Percentiles rank a stretch among this genome's conserved stretches.
These are phyloP conservation scores for Flexamia atlantica DNA, from an alignment of 2,888 invertebrate genomes.

Conservation along the genomic window DNA sequence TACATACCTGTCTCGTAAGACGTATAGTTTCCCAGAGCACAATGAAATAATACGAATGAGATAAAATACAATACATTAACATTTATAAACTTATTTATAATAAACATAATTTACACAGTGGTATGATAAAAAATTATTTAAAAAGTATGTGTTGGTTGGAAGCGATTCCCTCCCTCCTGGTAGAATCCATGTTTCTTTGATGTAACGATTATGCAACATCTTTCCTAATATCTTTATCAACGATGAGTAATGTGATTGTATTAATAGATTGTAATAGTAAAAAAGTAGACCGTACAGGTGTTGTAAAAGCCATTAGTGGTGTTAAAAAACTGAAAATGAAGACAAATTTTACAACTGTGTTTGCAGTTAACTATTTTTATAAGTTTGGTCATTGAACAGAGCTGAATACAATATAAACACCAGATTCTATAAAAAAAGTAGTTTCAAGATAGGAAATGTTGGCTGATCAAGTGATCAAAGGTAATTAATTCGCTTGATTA, in stretches of 20 bases:
- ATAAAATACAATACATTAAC: neutral
- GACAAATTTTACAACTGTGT: too few species aligned
- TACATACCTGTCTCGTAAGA: neutral
- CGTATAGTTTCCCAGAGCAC: neutral
- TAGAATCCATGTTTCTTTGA: neutral
- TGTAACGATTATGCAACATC: neutral
- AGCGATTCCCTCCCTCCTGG: neutral
- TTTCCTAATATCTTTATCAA: neutral
- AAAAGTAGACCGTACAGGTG: too few species aligned
- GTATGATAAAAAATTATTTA: neutral
- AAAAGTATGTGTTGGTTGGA: neutral
- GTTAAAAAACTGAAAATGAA: too few species aligned
- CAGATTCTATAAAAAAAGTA: too few species aligned
- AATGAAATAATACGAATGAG: neutral
- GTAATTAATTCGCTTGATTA: too few species aligned
- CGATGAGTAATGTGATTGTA: neutral
- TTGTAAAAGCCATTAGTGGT: too few species aligned
- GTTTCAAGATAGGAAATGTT: too few species aligned
- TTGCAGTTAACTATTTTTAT: too few species aligned
- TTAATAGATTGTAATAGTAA: neutral
- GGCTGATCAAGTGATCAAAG: too few species aligned
- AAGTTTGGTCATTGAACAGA: too few species aligned
- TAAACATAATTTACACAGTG: slow-evolving; percentile 1
- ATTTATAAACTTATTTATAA: slow-evolving; percentile 1
- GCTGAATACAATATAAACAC: too few species aligned